phyloP scores from a whole-genome alignment of 2,113 vertebrate genomes.

The Electrona antarctica region DNA sequence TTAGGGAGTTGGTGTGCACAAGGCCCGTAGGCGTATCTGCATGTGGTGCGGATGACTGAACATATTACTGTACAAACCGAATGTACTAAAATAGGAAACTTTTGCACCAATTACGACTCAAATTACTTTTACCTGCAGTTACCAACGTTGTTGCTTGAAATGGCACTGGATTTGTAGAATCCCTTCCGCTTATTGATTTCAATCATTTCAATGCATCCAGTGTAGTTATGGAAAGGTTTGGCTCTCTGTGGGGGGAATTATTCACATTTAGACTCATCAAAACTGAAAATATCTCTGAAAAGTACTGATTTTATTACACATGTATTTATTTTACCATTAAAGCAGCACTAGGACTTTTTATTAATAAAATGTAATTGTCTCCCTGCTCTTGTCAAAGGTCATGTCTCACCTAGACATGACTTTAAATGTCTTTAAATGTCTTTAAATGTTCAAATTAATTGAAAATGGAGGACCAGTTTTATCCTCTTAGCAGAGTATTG shows the following conservation, averaged over 20 bases:
- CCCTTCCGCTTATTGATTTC: constrained; percentile 81
- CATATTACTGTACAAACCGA: not conserved
- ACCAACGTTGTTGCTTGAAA: constrained; percentile 76
- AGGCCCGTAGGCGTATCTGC: too few species aligned
- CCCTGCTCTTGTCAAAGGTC: too few species aligned
- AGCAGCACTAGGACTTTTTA: not conserved
- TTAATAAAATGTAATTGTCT: too few species aligned
- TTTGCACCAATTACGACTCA: not conserved
- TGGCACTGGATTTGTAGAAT: constrained; percentile 77
- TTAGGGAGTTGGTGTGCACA: too few species aligned
- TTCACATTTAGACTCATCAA: constrained; percentile 21
- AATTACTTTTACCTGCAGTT: constrained; percentile 79
- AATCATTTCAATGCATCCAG: constrained; percentile 84
- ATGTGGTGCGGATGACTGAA: too few species aligned
- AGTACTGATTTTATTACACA: not conserved
- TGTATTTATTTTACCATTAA: not conserved
- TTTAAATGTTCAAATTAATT: not conserved
- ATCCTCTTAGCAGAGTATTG: not conserved
- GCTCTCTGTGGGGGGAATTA: constrained; percentile 67
- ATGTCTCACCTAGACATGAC: too few species aligned
- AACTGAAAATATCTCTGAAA: not conserved
- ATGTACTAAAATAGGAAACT: not conserved
- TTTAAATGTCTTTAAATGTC: too few species aligned
- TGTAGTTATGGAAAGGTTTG: constrained; percentile 82
- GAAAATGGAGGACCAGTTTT: not conserved